Evolutionary conservation across 2,797 vertebrate genomes (phyloP), one percentile per base, ranked within the genome.

Genomic region (Girardinus metallicus): DNA sequence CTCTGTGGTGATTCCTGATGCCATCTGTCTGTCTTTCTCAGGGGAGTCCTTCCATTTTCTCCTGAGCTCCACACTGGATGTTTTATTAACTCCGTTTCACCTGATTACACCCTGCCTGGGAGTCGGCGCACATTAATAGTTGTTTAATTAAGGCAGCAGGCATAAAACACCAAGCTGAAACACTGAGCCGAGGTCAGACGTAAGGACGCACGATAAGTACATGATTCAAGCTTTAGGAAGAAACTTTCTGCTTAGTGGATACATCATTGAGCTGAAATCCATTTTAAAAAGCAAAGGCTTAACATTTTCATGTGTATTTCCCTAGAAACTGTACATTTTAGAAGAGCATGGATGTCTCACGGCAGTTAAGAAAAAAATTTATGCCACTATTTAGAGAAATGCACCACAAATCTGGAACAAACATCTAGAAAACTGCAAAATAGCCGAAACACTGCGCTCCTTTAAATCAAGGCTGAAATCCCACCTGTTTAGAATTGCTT

Each of bases 21-120:
- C 95, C 95, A 95, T 95, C 95, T 96, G 95, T 91, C 90, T 15
- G 82, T 81, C 85, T 79, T 91, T 85, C 92, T 92, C 92, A 72
- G 76, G 91, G 91, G 93, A 93, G 83, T 64, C 57, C 79, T 80
- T 91, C 87, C 87, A 81, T 85, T 76, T 85, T 87, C 88, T 91
- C 85, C 88, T 49, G 84, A 88, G 87, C 85, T 77, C 84, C 10
- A 77, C 71, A 72, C 83, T 87, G 88, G 80, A 95, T 94, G 92
- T 93, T 94, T 95, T 94, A 96, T 95, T 95, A 95, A 96, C 95
- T 95, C 89, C 29, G 87, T 92, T 95, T 93, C 88, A 93, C 93
- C 94, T 95, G 95, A 96, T 96, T 95, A 94, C 89, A 79, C 87
- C 86, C 85, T 26, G 88, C 86, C 91, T 88, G 85, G 82, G 83